Percentiles rank a stretch among this genome's conserved stretches.
Conservation (phyloP, 2,888 invertebrate species). For the Steinernema carpocapsae region DNA sequence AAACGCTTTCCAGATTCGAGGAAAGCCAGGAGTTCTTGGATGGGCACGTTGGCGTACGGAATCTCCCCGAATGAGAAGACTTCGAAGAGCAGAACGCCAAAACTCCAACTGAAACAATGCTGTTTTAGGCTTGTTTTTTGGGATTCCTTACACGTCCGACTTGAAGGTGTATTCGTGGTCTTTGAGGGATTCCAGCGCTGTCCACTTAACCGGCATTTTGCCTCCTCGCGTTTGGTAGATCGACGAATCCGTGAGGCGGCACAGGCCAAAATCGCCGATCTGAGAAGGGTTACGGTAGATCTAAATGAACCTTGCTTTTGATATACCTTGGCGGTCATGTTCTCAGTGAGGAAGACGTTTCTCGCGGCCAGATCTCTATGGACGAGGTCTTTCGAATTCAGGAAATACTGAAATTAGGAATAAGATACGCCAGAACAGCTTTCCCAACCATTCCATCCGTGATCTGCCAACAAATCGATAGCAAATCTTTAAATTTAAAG, state of each 20-base stretch:
- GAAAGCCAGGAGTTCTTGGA: slow-evolving; percentile 6
- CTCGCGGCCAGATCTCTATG: slow-evolving; percentile 94
- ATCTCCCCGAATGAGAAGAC: slow-evolving; percentile 8
- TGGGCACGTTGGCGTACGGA: slow-evolving; percentile 18
- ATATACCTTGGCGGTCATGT: slow-evolving; percentile 80
- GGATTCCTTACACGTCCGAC: slow-evolving; percentile 1
- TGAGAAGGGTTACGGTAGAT: not conserved
- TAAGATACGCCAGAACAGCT: not conserved
- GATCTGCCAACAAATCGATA: slow-evolving; percentile 28
- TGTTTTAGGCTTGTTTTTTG: too few relatives aligned
- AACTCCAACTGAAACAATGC: slow-evolving; percentile 14
- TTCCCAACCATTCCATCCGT: slow-evolving; percentile 18
- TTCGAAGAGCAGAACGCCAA: slow-evolving; percentile 24
- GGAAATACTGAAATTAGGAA: slow-evolving; percentile 8
- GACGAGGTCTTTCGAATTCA: slow-evolving; percentile 90
- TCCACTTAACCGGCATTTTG: slow-evolving; percentile 33
- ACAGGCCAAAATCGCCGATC: slow-evolving; percentile 32
- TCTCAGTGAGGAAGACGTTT: slow-evolving; percentile 90
- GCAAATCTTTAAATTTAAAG: slow-evolving; percentile 6
- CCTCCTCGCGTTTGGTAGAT: slow-evolving; percentile 31
- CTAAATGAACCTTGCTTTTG: slow-evolving; percentile 53
- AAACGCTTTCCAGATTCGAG: not conserved
- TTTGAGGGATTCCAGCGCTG: slow-evolving; percentile 24
- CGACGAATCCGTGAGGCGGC: slow-evolving; percentile 24
- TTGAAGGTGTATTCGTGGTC: slow-evolving; percentile 25